A percentile compares a stretch with the other conserved stretches of the same genome.
Evolutionary conservation across 2,797 vertebrate species (phyloP).

Genomic region (Momotus momota): DNA sequence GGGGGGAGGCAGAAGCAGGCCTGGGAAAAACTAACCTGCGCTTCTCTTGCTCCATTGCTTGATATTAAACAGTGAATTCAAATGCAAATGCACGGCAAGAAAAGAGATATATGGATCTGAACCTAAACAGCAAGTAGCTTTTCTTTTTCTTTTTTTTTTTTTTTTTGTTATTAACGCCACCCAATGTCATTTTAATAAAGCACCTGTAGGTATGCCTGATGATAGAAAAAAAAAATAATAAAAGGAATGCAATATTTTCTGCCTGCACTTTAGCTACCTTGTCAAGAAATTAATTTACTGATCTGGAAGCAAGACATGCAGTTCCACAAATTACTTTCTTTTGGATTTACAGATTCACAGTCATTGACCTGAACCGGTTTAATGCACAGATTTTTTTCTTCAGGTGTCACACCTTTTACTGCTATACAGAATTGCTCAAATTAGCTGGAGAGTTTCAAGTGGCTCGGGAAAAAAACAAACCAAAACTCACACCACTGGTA

Average conservation of each 20-base stretch:
- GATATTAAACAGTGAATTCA: conserved; percentile 69
- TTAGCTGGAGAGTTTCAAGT: conserved; percentile 65
- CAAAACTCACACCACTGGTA: conserved; percentile 55
- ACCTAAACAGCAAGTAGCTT: conserved; percentile 55
- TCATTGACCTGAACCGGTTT: conserved; percentile 50
- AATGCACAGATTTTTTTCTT: conserved; percentile 33
- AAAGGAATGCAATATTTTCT: conserved; percentile 42
- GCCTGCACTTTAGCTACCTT: conserved; percentile 47
- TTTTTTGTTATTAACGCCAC: conserved; percentile 38
- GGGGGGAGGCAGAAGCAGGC: conserved; percentile 60
- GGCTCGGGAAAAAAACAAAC: conserved; percentile 7
- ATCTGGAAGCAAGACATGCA: conserved; percentile 70
- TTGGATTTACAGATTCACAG: conserved; percentile 68
- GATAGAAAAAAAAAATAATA: background rate
- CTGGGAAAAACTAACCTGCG: conserved; percentile 56
- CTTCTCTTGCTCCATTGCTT: conserved; percentile 71
- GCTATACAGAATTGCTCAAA: conserved; percentile 67
- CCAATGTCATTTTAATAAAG: conserved; percentile 66
- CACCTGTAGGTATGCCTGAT: conserved; percentile 75
- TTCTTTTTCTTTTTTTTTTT: background rate
- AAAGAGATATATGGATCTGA: conserved; percentile 68
- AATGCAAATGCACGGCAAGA: conserved; percentile 71
- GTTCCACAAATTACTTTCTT: conserved; percentile 62
- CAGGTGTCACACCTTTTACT: conserved; percentile 61
- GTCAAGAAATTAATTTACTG: conserved; percentile 59